These are phyloP conservation scores for Lutjanus argentimaculatus DNA, from an alignment of 2,797 vertebrate genomes.

Conservation along the genomic window DNA sequence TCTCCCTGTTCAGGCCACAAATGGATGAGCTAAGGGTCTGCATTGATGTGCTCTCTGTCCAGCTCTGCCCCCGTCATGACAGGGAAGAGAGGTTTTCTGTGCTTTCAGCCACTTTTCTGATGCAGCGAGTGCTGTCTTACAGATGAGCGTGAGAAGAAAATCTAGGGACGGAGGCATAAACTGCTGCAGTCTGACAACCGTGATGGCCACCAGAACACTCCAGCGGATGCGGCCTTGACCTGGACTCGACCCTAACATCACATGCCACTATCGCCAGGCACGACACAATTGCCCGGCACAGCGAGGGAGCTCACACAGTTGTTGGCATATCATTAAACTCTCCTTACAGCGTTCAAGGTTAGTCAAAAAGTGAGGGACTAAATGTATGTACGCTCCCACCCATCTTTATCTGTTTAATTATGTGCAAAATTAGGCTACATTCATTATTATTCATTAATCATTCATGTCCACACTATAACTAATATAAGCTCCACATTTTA, in stretches of 20 bases:
- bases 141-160: constrained; percentile 29
- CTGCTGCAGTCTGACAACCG: constrained; percentile 44
- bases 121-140: constrained; percentile 33
- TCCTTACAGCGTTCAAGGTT: constrained; percentile 67
- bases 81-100: constrained; percentile 53
- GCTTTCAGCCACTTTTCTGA: constrained; percentile 66
- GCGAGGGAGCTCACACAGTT: constrained; percentile 37
- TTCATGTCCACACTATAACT: constrained; percentile 43
- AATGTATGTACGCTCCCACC: constrained; percentile 49
- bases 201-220: constrained; percentile 48
- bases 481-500: constrained; percentile 40
- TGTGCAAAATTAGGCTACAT: constrained; percentile 63
- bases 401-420: constrained; percentile 70
- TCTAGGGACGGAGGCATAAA: constrained; percentile 36
- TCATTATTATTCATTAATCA: constrained; percentile 66
- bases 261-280: constrained; percentile 39
- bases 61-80: constrained; percentile 51
- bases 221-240: constrained; percentile 68
- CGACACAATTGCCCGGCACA: constrained; percentile 20
- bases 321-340: constrained; percentile 60
- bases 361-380: constrained; percentile 45
- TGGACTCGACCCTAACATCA: constrained; percentile 46
- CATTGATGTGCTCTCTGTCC: constrained; percentile 71
- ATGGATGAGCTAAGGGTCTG: constrained; percentile 73
- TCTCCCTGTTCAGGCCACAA: constrained; percentile 71